Evolutionary conservation across 2,113 vertebrate species (phyloP).

Genomic region (Burhinus bistriatus): DNA sequence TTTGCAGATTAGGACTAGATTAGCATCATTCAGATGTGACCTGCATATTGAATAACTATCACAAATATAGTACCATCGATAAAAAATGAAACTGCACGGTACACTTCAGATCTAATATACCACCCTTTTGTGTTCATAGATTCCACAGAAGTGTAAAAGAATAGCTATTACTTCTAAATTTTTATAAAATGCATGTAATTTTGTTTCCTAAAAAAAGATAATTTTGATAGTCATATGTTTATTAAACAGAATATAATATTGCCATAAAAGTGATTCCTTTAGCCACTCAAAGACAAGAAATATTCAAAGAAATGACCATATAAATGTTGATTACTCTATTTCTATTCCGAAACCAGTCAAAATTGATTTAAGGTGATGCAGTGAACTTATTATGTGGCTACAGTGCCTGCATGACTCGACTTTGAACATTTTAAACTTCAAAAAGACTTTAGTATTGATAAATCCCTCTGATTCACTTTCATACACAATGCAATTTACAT

Average conservation of each 20-base stretch:
- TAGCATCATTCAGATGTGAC: conserved; percentile 1
- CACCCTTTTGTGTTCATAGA: neutral
- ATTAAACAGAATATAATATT: neutral
- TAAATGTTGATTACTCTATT: neutral
- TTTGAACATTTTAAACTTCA: neutral
- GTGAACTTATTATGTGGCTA: neutral
- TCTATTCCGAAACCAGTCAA: neutral
- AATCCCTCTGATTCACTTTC: neutral
- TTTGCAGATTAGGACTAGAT: conserved; percentile 37
- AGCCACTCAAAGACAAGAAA: neutral
- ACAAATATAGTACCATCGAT: neutral
- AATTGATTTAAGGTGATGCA: conserved; percentile 16
- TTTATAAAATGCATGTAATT: conserved; percentile 1
- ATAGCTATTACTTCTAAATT: neutral
- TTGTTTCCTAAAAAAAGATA: neutral
- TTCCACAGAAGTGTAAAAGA: neutral
- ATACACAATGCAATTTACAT: neutral
- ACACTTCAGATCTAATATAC: neutral
- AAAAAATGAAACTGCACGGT: neutral
- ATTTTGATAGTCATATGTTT: neutral
- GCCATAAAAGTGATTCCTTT: neutral
- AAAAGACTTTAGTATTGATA: neutral
- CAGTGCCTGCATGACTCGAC: neutral
- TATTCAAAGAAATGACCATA: neutral
- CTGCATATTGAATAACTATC: neutral